These are phyloP conservation scores for Canis aureus DNA, from an alignment of 2,113 vertebrate genomes.

Conservation along the genomic window DNA sequence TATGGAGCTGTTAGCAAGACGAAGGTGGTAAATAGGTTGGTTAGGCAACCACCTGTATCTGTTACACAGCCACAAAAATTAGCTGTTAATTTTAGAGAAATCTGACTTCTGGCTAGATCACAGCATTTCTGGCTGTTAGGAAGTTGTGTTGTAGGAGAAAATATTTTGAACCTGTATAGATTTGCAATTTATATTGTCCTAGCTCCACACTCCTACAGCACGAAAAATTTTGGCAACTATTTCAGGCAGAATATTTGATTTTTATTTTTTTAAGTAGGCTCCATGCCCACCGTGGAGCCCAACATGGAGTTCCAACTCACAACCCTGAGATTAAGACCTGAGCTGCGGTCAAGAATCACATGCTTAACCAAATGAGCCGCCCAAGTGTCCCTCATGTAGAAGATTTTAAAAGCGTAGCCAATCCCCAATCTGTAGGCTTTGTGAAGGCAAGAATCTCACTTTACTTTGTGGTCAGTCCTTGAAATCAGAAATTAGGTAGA, in stretches of 20 bases:
- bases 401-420: background rate
- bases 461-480: background rate
- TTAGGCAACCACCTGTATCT: background rate
- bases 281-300: background rate
- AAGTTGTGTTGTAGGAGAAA: background rate
- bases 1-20: background rate
- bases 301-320: background rate
- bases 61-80: background rate
- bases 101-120: conserved; percentile 3
- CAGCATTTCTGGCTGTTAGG: background rate
- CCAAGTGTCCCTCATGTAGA: background rate
- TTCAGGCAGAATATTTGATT: background rate
- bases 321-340: background rate
- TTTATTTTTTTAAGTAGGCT: background rate
- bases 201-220: background rate
- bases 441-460: background rate
- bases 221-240: background rate
- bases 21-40: background rate
- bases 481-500: background rate
- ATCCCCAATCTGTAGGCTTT: background rate
- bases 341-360: background rate
- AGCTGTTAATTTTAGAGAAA: background rate
- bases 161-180: background rate
- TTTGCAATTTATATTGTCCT: background rate
- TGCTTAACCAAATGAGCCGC: background rate